Evolutionary conservation across 2,888 invertebrate genomes (phyloP).

Genomic region (Willowsia nigromaculata): DNA sequence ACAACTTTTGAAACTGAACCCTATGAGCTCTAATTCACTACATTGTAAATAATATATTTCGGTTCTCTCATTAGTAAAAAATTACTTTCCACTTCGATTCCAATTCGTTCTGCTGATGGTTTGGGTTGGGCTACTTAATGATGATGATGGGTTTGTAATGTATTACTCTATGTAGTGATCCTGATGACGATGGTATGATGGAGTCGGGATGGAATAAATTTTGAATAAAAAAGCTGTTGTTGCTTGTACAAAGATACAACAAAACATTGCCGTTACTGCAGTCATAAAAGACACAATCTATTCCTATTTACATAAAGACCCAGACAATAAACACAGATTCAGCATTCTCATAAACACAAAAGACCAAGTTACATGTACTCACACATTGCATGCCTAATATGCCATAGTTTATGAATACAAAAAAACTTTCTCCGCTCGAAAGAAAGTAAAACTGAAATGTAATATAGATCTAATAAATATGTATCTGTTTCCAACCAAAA

Average conservation of each 20-base stretch:
- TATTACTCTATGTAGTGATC: neutral
- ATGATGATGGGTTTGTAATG: neutral
- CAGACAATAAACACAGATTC: conserved; percentile 37
- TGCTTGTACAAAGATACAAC: neutral
- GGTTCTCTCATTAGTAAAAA: conserved; percentile 6
- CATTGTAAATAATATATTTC: neutral
- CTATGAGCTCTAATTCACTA: neutral
- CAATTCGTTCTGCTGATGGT: neutral
- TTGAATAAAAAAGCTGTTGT: neutral
- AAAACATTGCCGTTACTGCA: neutral
- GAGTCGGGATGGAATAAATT: neutral
- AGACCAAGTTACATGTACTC: neutral
- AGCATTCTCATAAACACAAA: conserved; percentile 26
- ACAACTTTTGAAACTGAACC: neutral
- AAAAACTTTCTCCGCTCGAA: neutral
- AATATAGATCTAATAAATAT: conserved; percentile 40
- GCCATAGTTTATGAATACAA: neutral
- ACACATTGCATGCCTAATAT: neutral
- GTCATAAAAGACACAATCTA: conserved; percentile 30
- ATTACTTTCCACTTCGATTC: neutral
- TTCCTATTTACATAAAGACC: conserved; percentile 32
- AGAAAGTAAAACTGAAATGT: neutral
- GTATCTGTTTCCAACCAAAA: conserved; percentile 26
- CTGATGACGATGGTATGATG: conserved; percentile 3
- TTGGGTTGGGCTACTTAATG: neutral